Conservation (phyloP, 2,888 invertebrate species). For the Melieria picta region DNA sequence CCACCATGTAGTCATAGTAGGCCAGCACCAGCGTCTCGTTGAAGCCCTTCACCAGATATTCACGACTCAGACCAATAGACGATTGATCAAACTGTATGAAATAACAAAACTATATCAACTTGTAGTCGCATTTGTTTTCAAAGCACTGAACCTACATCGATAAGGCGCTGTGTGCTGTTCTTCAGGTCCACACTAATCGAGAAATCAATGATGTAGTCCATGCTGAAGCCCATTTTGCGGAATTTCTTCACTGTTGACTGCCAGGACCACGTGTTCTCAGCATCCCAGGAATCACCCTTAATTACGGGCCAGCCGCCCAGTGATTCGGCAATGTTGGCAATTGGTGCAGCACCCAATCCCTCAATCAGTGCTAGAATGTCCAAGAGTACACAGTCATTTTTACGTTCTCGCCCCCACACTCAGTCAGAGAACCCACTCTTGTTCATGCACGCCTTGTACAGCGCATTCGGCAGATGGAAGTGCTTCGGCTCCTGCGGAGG, state of each 20-base stretch:
- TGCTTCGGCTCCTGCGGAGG: constrained; percentile 61
- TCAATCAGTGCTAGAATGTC: constrained; percentile 78
- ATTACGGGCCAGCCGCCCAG: constrained; percentile 96
- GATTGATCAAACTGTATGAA: constrained; percentile 83
- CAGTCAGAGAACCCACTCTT: constrained; percentile 56
- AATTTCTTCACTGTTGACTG: constrained; percentile 84
- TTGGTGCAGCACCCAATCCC: constrained; percentile 77
- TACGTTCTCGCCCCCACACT: background rate
- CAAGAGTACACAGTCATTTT: background rate
- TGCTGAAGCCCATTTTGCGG: constrained; percentile 82
- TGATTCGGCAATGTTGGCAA: constrained; percentile 76
- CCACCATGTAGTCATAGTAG: constrained; percentile 88
- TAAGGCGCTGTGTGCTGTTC: constrained; percentile 84
- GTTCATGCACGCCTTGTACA: constrained; percentile 67
- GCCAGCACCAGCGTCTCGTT: constrained; percentile 86
- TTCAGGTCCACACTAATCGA: constrained; percentile 90
- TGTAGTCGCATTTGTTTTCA: background rate
- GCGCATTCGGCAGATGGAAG: constrained; percentile 64
- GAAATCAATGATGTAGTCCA: constrained; percentile 90
- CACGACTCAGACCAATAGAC: constrained; percentile 83
- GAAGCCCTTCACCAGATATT: constrained; percentile 85
- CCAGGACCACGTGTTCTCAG: constrained; percentile 78
- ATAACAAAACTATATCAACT: background rate
- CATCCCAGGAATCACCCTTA: constrained; percentile 79
- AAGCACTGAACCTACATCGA: constrained; percentile 74